Evolutionary conservation across 2,888 invertebrate species (phyloP).

Genomic region (Harpalus rubripes): DNA sequence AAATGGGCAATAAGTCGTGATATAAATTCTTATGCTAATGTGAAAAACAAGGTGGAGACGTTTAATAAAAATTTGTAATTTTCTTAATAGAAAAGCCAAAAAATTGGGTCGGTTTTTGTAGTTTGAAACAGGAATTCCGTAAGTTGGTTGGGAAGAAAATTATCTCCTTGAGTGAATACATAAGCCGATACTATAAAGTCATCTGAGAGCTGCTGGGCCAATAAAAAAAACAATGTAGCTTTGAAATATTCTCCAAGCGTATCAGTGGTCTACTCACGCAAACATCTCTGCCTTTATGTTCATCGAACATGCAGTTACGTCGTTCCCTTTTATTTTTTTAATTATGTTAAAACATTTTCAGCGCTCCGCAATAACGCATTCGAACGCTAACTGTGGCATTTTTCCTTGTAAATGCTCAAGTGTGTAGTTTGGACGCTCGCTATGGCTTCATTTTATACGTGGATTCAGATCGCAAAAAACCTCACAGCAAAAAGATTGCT

Average conservation of each 20-base stretch:
- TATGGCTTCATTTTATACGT: conserved; percentile 21
- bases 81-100: too few species aligned
- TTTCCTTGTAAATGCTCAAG: conserved; percentile 16
- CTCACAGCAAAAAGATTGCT: conserved; percentile 4
- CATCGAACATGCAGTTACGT: conserved; percentile 51
- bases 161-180: conserved; percentile 12
- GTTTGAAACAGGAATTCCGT: not conserved
- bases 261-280: conserved; percentile 33
- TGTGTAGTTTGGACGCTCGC: conserved; percentile 24
- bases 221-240: conserved; percentile 33
- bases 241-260: conserved; percentile 28
- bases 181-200: conserved; percentile 27
- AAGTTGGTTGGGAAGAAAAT: conserved; percentile 9
- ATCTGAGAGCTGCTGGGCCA: conserved; percentile 15
- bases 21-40: too few species aligned
- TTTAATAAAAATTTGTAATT: too few species aligned
- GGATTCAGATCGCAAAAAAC: not conserved
- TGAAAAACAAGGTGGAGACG: too few species aligned
- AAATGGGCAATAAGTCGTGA: too few species aligned
- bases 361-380: conserved; percentile 37
- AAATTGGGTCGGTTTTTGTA: too few species aligned
- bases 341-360: conserved; percentile 52
- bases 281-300: conserved; percentile 37
- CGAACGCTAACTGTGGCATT: not conserved
- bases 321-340: conserved; percentile 54